Evolutionary conservation across 2,113 vertebrate genomes (phyloP).

Genomic region (Probosciger aterrimus): DNA sequence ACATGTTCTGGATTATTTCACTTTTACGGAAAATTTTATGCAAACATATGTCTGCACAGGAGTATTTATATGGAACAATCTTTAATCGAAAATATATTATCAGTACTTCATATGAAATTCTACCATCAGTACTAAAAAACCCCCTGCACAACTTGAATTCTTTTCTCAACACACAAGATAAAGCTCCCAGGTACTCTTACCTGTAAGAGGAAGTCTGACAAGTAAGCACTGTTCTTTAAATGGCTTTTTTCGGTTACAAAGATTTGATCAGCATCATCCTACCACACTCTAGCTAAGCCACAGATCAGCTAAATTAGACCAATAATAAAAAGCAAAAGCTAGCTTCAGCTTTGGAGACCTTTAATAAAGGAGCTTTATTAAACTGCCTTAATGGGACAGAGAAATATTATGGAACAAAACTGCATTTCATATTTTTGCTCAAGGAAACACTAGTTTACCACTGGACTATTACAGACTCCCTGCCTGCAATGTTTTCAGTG

Average conservation of each 20-base stretch:
- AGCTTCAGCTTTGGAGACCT: not conserved
- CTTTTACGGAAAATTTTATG: not conserved
- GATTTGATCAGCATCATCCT: not conserved
- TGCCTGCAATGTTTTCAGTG: not conserved
- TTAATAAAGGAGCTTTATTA: not conserved
- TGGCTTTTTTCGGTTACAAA: not conserved
- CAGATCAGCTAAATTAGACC: not conserved
- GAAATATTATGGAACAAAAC: not conserved
- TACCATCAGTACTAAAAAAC: not conserved
- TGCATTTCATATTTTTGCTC: not conserved
- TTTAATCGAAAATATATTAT: not conserved
- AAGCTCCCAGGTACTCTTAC: not conserved
- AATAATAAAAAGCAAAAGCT: not conserved
- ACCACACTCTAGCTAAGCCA: not conserved
- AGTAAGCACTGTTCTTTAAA: not conserved
- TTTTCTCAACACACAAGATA: not conserved
- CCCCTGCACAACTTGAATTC: not conserved
- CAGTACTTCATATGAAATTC: not conserved
- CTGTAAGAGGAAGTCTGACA: not conserved
- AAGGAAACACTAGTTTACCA: not conserved
- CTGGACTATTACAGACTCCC: not conserved
- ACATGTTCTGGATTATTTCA: not conserved
- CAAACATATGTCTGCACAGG: not conserved
- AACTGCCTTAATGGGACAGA: not conserved
- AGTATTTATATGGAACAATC: not conserved